Percentiles rank a stretch among this genome's conserved stretches.
phyloP scores from a whole-genome alignment of 2,888 invertebrate species.

The Toxonevra muliebris region DNA sequence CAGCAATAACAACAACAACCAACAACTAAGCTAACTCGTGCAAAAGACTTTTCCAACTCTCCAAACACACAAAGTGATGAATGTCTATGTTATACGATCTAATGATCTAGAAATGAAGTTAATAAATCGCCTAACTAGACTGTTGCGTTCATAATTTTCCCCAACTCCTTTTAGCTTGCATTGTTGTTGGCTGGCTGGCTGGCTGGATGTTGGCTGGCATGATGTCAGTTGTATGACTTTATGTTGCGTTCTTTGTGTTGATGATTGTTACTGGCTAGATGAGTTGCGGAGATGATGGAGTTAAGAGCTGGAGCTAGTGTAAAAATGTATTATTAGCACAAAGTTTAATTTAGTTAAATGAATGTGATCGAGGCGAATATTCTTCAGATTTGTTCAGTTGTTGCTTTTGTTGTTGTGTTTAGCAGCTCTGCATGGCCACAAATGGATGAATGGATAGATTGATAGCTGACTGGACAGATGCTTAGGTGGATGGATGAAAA shows the following conservation, averaged over 20 bases:
- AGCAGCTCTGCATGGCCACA: slow-evolving; percentile 29
- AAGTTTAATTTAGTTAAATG: slow-evolving; percentile 33
- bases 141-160: slow-evolving; percentile 34
- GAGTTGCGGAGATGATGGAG: slow-evolving; percentile 35
- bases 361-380: background rate
- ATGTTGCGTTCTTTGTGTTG: slow-evolving; percentile 19
- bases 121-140: slow-evolving; percentile 62
- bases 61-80: slow-evolving; percentile 53
- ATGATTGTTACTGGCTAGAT: slow-evolving; percentile 9
- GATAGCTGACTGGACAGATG: no score
- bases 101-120: slow-evolving; percentile 64
- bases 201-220: background rate
- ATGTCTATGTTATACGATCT: slow-evolving; percentile 63
- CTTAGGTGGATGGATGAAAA: no score
- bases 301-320: slow-evolving; percentile 32
- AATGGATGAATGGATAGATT: slow-evolving; percentile 5
- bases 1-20: slow-evolving; percentile 31
- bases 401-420: slow-evolving; percentile 21
- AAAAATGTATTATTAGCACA: slow-evolving; percentile 42
- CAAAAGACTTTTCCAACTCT: slow-evolving; percentile 1
- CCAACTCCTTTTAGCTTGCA: slow-evolving; percentile 3
- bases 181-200: background rate
- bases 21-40: background rate
- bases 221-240: slow-evolving; percentile 2
- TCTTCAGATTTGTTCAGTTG: no score